Evolutionary conservation across 2,888 invertebrate genomes (phyloP).

Genomic region (Gryllus longicercus): DNA sequence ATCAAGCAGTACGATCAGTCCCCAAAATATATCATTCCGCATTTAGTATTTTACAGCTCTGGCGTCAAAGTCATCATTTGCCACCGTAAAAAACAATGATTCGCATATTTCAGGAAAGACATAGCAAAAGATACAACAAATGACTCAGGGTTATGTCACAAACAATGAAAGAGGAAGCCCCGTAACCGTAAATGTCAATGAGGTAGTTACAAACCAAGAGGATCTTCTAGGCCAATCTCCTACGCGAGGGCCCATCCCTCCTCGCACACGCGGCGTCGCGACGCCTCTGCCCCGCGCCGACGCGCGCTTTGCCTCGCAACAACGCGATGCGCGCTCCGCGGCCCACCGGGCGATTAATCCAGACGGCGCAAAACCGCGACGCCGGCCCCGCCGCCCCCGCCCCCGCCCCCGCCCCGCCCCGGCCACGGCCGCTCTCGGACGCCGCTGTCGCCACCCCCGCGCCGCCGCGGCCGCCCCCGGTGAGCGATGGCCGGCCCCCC

Average conservation of each 20-base stretch:
- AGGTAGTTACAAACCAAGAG: no score
- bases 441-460: slow-evolving; percentile 4
- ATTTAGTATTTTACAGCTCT: no score
- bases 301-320: neutral
- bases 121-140: no score
- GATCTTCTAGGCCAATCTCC: no score
- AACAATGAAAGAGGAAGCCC: no score
- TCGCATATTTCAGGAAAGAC: no score
- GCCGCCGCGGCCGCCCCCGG: neutral
- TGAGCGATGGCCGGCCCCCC: slow-evolving; percentile 2
- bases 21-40: no score
- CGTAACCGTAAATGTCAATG: no score
- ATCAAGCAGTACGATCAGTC: no score
- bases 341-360: neutral
- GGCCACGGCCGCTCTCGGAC: neutral
- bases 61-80: no score
- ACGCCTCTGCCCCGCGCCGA: neutral
- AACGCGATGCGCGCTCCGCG: neutral
- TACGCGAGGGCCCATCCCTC: neutral
- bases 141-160: no score
- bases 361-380: slow-evolving; percentile 17
- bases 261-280: neutral
- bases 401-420: neutral
- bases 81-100: no score
- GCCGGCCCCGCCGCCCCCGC: neutral